A percentile compares a stretch with the other conserved stretches of the same genome.
phyloP scores from a whole-genome alignment of 2,888 invertebrate species.

The Pherbina coryleti region DNA sequence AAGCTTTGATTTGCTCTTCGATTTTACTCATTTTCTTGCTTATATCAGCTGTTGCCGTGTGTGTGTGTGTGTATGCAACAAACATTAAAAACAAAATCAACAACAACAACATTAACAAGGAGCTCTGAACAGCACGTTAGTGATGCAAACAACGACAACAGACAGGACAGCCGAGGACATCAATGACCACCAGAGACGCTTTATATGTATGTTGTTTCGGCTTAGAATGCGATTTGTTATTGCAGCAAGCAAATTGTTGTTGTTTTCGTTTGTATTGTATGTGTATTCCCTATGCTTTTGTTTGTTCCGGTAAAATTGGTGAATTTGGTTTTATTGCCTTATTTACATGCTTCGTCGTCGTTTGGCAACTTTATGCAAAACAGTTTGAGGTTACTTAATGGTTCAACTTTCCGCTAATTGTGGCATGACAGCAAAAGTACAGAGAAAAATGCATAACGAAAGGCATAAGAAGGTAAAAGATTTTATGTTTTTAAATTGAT shows the following conservation, averaged over 20 bases:
- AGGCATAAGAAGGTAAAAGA: no score
- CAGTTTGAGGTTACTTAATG: no score
- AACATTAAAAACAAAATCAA: not conserved
- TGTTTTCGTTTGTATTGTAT: not conserved
- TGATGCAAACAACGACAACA: not conserved
- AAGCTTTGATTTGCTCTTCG: slow-evolving; percentile 16
- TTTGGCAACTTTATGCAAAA: no score
- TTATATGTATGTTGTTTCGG: slow-evolving; percentile 3
- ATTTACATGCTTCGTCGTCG: no score
- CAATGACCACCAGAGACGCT: slow-evolving; percentile 22
- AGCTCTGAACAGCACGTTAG: not conserved
- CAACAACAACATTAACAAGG: not conserved
- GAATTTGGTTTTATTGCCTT: slow-evolving; percentile 1
- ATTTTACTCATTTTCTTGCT: not conserved
- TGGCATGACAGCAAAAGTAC: no score
- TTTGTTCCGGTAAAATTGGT: not conserved
- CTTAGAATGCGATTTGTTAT: slow-evolving; percentile 2
- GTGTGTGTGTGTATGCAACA: not conserved
- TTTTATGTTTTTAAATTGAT: no score
- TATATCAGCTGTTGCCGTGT: not conserved
- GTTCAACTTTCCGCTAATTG: no score
- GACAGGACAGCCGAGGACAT: slow-evolving; percentile 21
- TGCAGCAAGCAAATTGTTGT: not conserved
- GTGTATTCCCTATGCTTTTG: not conserved
- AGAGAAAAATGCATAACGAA: no score